Evolutionary conservation across 2,797 vertebrate species (phyloP), one percentile per base, ranked within the genome.

Genomic region (Florisuga fusca): DNA sequence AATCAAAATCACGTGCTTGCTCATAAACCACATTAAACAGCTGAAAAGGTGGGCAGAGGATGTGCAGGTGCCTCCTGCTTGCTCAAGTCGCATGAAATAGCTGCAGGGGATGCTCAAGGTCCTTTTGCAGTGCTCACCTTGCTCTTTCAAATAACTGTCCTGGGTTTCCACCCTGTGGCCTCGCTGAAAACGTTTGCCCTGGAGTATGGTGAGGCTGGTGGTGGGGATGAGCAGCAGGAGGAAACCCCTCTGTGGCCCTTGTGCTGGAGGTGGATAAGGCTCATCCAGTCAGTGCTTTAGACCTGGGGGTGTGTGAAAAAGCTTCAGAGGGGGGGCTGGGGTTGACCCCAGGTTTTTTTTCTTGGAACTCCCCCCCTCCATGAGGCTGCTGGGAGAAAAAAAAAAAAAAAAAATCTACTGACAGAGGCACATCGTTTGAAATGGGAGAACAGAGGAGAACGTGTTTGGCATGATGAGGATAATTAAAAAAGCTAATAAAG

Each of bases 401-500:
- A 41, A 41, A 38, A n/a, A 38, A 36, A 71, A 55, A 61, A 74
- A 77, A 55, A 57, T 66, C 78, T 68, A 22, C 78, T 54, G 62
- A 41, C 54, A 21, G 6, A 62, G 64, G 25, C 59, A 55, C 11
- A 1, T 54, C 0, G 0, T 66, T 78, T 75, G 80, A 77, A 83
- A 73, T 8, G 48, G 77, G 61, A 78, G 68, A 75, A 36, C 3
- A 7, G 68, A 85, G 68, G 71, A 87, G 58, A 86, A 94, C 73
- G 29, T 68, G 46, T 54, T 91, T n/a, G 79, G 76, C 66, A n/a
- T 5, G 21, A 84, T 83, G 79, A 84, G 58, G 84, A 34, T 86
- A 88, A 94, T 91, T 92, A 0, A 17, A 94, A 94, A 95, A 94
- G 64, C 74, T 51, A 69, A 62, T 80, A 96, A 94, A 94, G 69